Evolutionary conservation across 2,888 invertebrate species (phyloP).

Genomic region (Tipula helvola): DNA sequence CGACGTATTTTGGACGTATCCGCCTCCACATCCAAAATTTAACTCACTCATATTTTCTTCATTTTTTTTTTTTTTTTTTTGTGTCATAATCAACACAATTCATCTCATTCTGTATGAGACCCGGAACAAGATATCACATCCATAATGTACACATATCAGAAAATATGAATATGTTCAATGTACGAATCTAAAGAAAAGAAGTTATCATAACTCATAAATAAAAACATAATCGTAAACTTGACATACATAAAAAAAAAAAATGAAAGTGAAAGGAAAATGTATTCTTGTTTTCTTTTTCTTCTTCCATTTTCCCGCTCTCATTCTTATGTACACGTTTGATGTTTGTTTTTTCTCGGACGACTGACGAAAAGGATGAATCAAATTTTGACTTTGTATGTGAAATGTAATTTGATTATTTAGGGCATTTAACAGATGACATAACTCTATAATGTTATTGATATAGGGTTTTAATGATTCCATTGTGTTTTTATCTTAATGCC

Average conservation of each 20-base stretch:
- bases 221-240: background rate
- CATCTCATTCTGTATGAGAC: background rate
- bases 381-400: background rate
- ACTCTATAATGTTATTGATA: background rate
- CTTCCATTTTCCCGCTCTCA: background rate
- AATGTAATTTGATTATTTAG: background rate
- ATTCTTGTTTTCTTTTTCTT: background rate
- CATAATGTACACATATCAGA: background rate
- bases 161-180: background rate
- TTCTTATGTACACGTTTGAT: background rate
- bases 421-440: background rate
- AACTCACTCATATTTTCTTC: background rate
- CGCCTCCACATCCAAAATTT: background rate
- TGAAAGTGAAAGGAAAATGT: background rate
- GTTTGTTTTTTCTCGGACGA: background rate
- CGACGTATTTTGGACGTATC: background rate
- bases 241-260: background rate
- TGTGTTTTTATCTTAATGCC: background rate
- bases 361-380: background rate
- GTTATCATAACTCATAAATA: background rate
- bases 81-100: background rate
- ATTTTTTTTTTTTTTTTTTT: background rate
- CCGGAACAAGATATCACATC: background rate
- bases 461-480: background rate
- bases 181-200: background rate